A percentile compares a stretch with the other conserved stretches of the same genome.
These are phyloP conservation scores for Selene dorsalis DNA, from an alignment of 2,797 vertebrate species.

Conservation along the genomic window DNA sequence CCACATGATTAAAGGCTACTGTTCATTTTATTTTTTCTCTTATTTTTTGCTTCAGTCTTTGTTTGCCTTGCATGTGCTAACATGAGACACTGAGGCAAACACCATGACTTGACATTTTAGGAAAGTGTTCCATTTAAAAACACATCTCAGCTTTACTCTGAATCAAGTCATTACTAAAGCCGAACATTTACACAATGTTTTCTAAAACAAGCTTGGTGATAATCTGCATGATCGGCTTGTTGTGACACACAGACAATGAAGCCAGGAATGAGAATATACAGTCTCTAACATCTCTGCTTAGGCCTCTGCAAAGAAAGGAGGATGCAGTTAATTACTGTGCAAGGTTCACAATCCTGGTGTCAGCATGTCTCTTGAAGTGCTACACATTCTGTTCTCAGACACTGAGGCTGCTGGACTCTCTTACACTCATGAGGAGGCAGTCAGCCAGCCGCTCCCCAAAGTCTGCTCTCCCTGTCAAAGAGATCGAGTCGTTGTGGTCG, in stretches of 20 bases:
- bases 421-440: slow-evolving; percentile 28
- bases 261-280: slow-evolving; percentile 20
- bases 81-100: slow-evolving; percentile 5
- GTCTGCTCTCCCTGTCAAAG: slow-evolving; percentile 55
- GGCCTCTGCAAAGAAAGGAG: slow-evolving; percentile 34
- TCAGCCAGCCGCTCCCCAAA: slow-evolving; percentile 47
- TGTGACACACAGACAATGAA: slow-evolving; percentile 6
- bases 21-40: neutral
- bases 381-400: slow-evolving; percentile 43
- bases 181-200: slow-evolving; percentile 21
- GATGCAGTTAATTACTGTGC: slow-evolving; percentile 55
- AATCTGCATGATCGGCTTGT: slow-evolving; percentile 7
- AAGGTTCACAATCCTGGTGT: slow-evolving; percentile 57
- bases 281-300: slow-evolving; percentile 22
- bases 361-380: slow-evolving; percentile 59
- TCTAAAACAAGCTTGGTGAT: slow-evolving; percentile 7
- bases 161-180: slow-evolving; percentile 9
- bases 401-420: slow-evolving; percentile 35
- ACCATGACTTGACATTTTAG: neutral
- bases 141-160: neutral
- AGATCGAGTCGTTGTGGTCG: slow-evolving; percentile 59
- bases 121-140: slow-evolving; percentile 20
- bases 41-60: slow-evolving; percentile 11
- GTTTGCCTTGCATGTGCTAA: slow-evolving; percentile 16
- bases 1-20: slow-evolving; percentile 26